Evolutionary conservation across 2,113 vertebrate genomes (phyloP).

Genomic region (Danionella cerebrum): DNA sequence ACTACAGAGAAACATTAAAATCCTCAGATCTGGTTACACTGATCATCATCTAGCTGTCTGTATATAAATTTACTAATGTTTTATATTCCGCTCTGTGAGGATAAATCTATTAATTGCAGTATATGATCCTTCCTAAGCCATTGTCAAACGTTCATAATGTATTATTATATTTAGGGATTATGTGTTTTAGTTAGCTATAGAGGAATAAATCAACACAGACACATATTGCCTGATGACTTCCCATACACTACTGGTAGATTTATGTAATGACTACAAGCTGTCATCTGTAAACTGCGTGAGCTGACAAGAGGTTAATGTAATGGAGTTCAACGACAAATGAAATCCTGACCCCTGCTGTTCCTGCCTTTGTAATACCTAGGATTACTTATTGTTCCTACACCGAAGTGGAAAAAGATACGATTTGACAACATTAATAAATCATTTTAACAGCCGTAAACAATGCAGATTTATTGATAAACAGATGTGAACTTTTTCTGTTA

Average conservation of each 20-base stretch:
- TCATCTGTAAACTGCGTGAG: not conserved
- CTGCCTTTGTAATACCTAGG: not conserved
- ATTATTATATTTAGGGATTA: too few relatives aligned
- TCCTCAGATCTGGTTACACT: slow-evolving; percentile 19
- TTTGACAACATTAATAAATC: not conserved
- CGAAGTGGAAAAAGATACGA: not conserved
- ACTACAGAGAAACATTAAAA: slow-evolving; percentile 26
- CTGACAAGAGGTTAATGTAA: not conserved
- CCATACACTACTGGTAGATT: not conserved
- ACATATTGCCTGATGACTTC: not conserved
- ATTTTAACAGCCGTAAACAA: not conserved
- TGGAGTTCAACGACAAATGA: slow-evolving; percentile 30
- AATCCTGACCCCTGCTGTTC: slow-evolving; percentile 68
- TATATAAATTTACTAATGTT: too few relatives aligned
- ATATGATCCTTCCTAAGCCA: too few relatives aligned
- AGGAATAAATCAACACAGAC: too few relatives aligned
- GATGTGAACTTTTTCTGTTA: too few relatives aligned
- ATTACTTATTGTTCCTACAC: not conserved
- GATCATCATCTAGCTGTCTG: too few relatives aligned
- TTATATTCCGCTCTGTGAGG: too few relatives aligned
- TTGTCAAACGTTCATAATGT: not conserved
- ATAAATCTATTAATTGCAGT: too few relatives aligned
- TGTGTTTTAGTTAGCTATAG: too few relatives aligned
- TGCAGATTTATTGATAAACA: too few relatives aligned
- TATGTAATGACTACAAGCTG: not conserved